Evolutionary conservation across 2,113 vertebrate species (phyloP), one percentile per base, ranked within the genome.

Genomic region (Platysternon megacephalum): DNA sequence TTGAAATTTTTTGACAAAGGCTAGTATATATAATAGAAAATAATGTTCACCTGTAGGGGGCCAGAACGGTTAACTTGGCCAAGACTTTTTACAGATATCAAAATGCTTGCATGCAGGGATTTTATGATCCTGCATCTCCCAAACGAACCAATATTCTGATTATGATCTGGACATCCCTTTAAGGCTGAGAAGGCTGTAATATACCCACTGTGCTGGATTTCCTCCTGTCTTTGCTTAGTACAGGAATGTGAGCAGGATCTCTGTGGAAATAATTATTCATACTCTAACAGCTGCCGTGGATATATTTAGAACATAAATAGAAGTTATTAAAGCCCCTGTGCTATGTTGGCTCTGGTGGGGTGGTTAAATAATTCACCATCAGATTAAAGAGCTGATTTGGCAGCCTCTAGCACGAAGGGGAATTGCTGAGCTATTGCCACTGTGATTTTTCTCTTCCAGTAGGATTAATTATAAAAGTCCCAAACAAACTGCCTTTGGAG

Each of bases 241-340:
- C 21, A 87, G 90, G 55, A 92, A 86, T 52, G 82, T 52, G 90
- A 68, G 29, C 46, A 76, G 58, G 3, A 5, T 91, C 82, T 82
- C 88, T 85, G 2, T 82, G 84, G 95, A 96, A 97, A 90, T 96
- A 8, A 39, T 88, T 93, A 68, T 93, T 96, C 68, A 74, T 51
- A 49, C 58, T 82, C 74, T 9, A 82, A 79, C 84, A 94, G 90
- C 82, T 96, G 88, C 84, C 46, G 4, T 79, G 82, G 93, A 84
- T 26, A 5, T 93, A 88, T 58, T 93, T 84, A 94, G 86, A 90
- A 58, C 92, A 83, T 42, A 90, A 76, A 86, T 48, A 49, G 28
- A 87, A 86, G 35, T 94, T 95, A 61, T 17, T 48, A 91, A 86
- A 87, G 49, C 56, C 29, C 28, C 8, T 61, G 35, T 87, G 82